Conservation (phyloP, 2,113 vertebrate genomes). For the Microcebus griseorufus region DNA sequence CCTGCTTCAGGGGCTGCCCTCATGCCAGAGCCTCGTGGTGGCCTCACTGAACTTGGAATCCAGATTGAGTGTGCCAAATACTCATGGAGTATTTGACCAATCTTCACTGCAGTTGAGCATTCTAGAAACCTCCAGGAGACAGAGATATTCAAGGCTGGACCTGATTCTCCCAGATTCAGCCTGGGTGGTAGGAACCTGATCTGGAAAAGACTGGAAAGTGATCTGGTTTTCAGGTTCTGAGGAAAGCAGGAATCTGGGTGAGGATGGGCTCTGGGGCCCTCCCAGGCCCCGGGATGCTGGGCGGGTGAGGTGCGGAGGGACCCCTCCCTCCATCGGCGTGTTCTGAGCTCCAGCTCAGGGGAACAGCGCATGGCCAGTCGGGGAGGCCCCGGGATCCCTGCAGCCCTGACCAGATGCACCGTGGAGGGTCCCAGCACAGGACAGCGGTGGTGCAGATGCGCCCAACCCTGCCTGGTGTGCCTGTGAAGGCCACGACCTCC, state of each 20-base stretch:
- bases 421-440: not conserved
- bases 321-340: not conserved
- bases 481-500: not conserved
- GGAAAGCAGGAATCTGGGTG: not conserved
- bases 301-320: not conserved
- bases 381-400: not conserved
- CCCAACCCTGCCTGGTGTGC: not conserved
- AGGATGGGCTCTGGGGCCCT: not conserved
- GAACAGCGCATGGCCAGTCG: fast-evolving
- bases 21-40: too few species aligned
- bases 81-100: too few species aligned
- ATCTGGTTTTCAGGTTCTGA: not conserved
- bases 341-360: not conserved
- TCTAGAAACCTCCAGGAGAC: not conserved
- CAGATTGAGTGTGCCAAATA: too few species aligned
- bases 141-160: not conserved
- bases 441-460: fast-evolving
- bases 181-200: not conserved
- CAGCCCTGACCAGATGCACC: not conserved
- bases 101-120: not conserved
- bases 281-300: not conserved
- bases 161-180: not conserved
- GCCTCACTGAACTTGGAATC: too few species aligned
- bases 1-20: too few species aligned
- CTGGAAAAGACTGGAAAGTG: not conserved